These are phyloP conservation scores for Rhynchotus rufescens DNA, from an alignment of 2,797 vertebrate species.

Conservation along the genomic window DNA sequence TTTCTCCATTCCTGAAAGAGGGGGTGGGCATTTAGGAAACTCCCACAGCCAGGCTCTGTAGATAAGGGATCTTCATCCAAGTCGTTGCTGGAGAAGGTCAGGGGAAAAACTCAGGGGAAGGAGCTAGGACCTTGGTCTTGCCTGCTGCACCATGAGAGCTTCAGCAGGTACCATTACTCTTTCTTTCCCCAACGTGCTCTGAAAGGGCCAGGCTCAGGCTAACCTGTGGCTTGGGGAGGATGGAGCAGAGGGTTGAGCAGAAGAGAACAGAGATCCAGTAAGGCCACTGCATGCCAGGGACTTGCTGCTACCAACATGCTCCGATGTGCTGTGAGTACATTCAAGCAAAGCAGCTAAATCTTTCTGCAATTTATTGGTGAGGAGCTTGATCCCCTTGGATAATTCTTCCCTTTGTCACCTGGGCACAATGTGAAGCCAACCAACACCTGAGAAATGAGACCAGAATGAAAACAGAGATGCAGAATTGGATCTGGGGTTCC, in stretches of 20 bases:
- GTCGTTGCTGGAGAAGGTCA: not conserved
- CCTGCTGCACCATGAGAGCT: not conserved
- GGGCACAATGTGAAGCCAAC: no score
- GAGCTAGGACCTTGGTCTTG: not conserved
- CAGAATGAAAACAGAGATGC: not conserved
- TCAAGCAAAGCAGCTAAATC: not conserved
- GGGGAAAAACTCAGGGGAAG: not conserved
- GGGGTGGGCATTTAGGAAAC: not conserved
- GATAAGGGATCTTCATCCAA: not conserved
- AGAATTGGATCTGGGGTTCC: not conserved
- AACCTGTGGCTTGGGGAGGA: not conserved
- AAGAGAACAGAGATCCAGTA: not conserved
- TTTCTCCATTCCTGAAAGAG: not conserved
- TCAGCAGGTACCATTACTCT: not conserved
- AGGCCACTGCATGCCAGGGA: not conserved
- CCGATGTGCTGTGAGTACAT: not conserved
- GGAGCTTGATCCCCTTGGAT: not conserved
- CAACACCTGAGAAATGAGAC: not conserved
- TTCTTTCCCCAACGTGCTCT: not conserved
- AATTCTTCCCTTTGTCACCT: not conserved
- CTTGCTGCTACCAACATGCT: not conserved
- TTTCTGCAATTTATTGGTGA: not conserved
- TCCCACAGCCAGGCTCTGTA: not conserved
- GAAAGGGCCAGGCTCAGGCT: not conserved
- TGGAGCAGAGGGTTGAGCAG: not conserved